Evolutionary conservation across 2,113 vertebrate species (phyloP), one percentile per base, ranked within the genome.

Genomic region (Macroglossus sobrinus): DNA sequence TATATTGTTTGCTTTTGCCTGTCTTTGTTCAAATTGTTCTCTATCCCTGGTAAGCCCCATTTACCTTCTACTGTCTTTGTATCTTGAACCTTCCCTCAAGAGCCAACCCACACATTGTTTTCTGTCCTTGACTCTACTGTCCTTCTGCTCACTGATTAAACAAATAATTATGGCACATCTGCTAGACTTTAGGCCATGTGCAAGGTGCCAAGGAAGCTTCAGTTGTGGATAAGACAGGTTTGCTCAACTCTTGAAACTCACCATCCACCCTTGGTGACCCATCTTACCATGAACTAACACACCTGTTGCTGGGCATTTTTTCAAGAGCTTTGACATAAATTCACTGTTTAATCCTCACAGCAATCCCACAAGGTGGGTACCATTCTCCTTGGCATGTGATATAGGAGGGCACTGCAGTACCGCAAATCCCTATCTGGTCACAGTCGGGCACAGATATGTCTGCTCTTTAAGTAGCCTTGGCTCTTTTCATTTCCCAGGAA

Each of bases 371-470:
- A 82, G 21, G 30, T 64, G 40, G 30, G 5, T 9, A 14, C 50
- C 3, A 0, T 66, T 80, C 33, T 47, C 40, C 11, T 43, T 40
- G 0, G 0, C 26, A 47, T 3, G 12, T 21, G 28, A 19, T 8
- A 4, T 18, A 45, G 0, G 0, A 26, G 16, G 15, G 57, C 26
- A 63, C 38, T 5, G 40, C 10, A 21, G 2, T 11, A 6, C 9
- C 2, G 0, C 1, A 0, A 33, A 15, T 47, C 26, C 15, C 3
- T 12, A n/a, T 14, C 9, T 19, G n/a, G 43, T 19, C 16, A 12
- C 10, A 38, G 18, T 26, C 45, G 55, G 43, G 80, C 21, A 13
- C 12, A 35, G 63, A 6, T 13, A 7, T 11, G 12, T 12, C 35
- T 18, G 6, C 6, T 7, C n/a, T 30, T 45, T 47, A 43, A 13